Evolutionary conservation across 2,113 vertebrate species (phyloP).

Genomic region (Dromas ardeola): DNA sequence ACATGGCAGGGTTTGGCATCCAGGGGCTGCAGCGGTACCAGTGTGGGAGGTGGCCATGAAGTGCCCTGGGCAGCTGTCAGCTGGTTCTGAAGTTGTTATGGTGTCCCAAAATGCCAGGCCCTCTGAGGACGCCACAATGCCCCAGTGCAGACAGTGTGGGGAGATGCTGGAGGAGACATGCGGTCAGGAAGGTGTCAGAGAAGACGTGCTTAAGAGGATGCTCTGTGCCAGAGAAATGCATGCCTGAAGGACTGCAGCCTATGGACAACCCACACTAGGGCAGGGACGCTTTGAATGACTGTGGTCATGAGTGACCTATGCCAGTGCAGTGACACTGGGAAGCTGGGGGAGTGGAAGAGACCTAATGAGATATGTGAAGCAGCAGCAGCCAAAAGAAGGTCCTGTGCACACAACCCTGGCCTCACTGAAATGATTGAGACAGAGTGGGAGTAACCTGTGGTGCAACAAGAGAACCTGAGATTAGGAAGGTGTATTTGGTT

Average conservation of each 20-base stretch:
- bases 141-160: rapidly evolving
- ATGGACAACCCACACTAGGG: rapidly evolving
- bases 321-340: neutral
- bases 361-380: neutral
- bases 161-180: neutral
- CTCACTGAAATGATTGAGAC: neutral
- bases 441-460: neutral
- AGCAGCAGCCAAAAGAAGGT: neutral
- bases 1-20: neutral
- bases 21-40: neutral
- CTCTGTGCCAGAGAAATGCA: neutral
- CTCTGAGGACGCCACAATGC: neutral
- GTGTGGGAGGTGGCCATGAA: neutral
- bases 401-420: neutral
- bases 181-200: neutral
- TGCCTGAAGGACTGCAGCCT: neutral
- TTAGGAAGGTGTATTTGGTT: neutral
- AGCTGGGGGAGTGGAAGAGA: neutral
- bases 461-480: neutral
- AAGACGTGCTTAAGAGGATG: neutral
- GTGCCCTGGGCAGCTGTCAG: neutral
- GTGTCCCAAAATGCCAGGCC: neutral
- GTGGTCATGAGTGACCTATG: neutral
- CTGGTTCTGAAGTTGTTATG: neutral
- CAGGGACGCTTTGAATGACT: neutral